Base-by-base conservation (phyloP, 92 coral and sea anemone species). In the Porites evermanni region DNA sequence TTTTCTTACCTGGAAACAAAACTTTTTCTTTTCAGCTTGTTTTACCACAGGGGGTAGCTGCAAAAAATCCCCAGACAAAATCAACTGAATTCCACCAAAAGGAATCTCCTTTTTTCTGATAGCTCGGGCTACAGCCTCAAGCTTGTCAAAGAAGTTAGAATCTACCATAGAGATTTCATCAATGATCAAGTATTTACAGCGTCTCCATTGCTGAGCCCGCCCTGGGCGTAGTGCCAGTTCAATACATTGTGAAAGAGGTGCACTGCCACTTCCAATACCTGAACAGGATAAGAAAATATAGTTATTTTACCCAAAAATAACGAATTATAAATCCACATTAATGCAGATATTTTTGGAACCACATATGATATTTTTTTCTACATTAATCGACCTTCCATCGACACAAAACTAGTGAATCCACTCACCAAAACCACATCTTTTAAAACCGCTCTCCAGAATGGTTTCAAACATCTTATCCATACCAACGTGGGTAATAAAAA, bases 151-250 rank as follows among this genome's bases (percentile, higher is more conserved):
- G 70, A 83, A 94, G 19, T 88, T 94, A 14, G 94, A 94, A 87
- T 97, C 98, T 12, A 97, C 90, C 99, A 97, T 97, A 6, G 99
- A 97, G 65, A 97, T 95, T 67, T 97, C 99, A 87, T 97, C 99
- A 19, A 97, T 97, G 72, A 97, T 97, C 64, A 97, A 85, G 20
- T 96, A 95, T 70, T 93, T 88, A 79, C 99, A 97, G 13, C 81
- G 77, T 75, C 91, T 94, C 99, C 99, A 97, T 19, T 92, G 90
- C 24, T 93, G 93, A 17, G 89, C 69, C 32, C 92, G 89, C 52
- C 94, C 86, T 8, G 97, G 99, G 32, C 95, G 86, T 60, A 90
- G 92, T 58, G 99, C 99, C 79, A 92, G 82, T 65, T 92, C 98
- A 9, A 95, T 88, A 78, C 99, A 94, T 66, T 93, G 95, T 29